phyloP scores from a whole-genome alignment of 2,797 vertebrate genomes.

The Pelochelys cantorii region DNA sequence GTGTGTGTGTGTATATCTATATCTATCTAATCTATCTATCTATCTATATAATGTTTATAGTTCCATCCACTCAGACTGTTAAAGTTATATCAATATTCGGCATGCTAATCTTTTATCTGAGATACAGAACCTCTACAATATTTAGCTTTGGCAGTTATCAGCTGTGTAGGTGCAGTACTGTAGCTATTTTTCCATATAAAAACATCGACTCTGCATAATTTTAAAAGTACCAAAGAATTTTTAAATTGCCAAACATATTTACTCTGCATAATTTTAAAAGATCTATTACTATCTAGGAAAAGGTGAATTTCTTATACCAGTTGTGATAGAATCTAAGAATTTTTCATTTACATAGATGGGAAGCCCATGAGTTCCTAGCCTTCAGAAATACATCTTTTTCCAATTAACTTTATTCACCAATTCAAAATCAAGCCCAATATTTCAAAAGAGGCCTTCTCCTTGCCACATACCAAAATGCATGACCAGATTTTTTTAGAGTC shows the following conservation, averaged over 20 bases:
- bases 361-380: conserved; percentile 4
- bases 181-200: neutral
- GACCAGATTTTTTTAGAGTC: neutral
- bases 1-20: too few species aligned
- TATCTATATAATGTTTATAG: neutral
- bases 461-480: neutral
- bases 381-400: conserved; percentile 2
- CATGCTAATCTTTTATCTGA: neutral
- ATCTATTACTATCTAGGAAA: neutral
- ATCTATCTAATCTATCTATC: too few species aligned
- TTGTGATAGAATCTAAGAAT: neutral
- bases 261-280: neutral
- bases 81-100: neutral
- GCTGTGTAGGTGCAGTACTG: neutral
- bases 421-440: neutral
- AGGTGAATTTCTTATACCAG: neutral
- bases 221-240: neutral
- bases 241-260: neutral
- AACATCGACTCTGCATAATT: neutral
- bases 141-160: neutral
- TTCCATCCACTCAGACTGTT: neutral
- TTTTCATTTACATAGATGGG: conserved; percentile 7
- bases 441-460: neutral
- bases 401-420: conserved; percentile 16
- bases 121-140: neutral